Base-by-base conservation (phyloP, 2,888 invertebrate species). In the Orchesella flavescens region DNA sequence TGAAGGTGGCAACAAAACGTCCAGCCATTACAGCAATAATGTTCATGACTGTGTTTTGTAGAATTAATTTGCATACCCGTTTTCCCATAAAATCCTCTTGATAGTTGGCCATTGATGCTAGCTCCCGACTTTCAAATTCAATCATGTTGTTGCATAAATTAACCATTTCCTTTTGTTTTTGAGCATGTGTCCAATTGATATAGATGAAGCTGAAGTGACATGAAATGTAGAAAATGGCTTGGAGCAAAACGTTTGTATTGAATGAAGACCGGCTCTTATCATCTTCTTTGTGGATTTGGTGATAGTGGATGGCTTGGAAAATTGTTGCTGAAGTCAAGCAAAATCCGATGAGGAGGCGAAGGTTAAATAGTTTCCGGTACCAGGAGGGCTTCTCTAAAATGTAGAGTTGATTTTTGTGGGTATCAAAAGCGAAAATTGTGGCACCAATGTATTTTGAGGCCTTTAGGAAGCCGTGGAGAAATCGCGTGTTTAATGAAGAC, bases 201-300 rank as follows among this genome's bases (percentile, higher is more conserved):
- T 19, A 49, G 13, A 68, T 46, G 53, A 68, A 68, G 23, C 21
- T 21, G 9, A 68, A 68, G 13, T 68, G 68, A 68, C 49, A 19
- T 0, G 13, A 46, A 21, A 68, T 68, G 68, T 49, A 68, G 19
- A 68, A 23, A 2, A 68, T 23, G 19, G 49, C 49, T 21, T 10
- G 12, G 21, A 68, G 68, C 46, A 68, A 17, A 1, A 12, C 17
- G 17, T 44, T n/a, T 13, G 49, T 12, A 15, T 46, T 17, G 1
- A 13, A 9, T 1, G 43, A 43, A 9, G 44, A 49, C 5, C 2
- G 1, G n/a, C 15, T 15, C n/a, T n/a, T 59, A 9, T 7, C 21
- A 5, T 65, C 13, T n/a, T 12, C 3, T 3, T 57, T 5, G n/a
- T 44, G 7, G 3, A 34, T 43, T n/a, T 43, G 43, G 43, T 61